These are phyloP conservation scores for Vollenhovia emeryi DNA, from an alignment of 1,140 invertebrate species.

Conservation along the genomic window DNA sequence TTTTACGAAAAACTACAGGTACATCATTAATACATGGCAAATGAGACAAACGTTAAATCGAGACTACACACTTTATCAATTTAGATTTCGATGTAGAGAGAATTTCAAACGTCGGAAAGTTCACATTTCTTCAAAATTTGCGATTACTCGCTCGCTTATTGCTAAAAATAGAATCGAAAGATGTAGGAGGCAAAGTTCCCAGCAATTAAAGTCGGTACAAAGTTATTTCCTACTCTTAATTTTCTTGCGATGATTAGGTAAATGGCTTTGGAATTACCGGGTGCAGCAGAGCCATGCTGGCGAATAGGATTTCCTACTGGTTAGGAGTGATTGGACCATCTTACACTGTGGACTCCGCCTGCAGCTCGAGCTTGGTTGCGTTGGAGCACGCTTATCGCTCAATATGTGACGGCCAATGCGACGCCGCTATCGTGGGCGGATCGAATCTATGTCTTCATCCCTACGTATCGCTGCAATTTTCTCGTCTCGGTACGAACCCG, in stretches of 20 bases:
- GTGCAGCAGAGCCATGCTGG: slow-evolving; percentile 95
- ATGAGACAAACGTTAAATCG: no score
- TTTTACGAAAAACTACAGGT: slow-evolving; percentile 89
- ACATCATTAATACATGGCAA: no score
- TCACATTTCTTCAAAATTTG: no score
- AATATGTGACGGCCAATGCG: slow-evolving; percentile 92
- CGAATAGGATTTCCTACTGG: slow-evolving; percentile 94
- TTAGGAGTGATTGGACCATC: slow-evolving; percentile 91
- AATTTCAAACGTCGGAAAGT: neutral
- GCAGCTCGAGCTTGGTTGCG: slow-evolving; percentile 95
- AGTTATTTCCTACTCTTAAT: neutral
- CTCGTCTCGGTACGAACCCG: slow-evolving; percentile 79
- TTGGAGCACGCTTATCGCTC: slow-evolving; percentile 92
- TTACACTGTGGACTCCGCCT: slow-evolving; percentile 94
- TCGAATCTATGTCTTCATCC: slow-evolving; percentile 94
- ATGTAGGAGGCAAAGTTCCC: neutral
- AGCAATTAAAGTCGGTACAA: neutral
- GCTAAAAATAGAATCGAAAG: neutral
- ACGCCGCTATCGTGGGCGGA: slow-evolving; percentile 95
- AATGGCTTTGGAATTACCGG: slow-evolving; percentile 85
- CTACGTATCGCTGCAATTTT: slow-evolving; percentile 93
- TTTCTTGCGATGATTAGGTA: slow-evolving; percentile 69
- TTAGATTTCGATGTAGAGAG: neutral
- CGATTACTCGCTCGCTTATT: neutral
- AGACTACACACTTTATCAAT: neutral